Percentiles rank a stretch among this genome's conserved stretches.
These are phyloP conservation scores for Epicampocera succincta DNA, from an alignment of 2,888 invertebrate species.

Conservation along the genomic window DNA sequence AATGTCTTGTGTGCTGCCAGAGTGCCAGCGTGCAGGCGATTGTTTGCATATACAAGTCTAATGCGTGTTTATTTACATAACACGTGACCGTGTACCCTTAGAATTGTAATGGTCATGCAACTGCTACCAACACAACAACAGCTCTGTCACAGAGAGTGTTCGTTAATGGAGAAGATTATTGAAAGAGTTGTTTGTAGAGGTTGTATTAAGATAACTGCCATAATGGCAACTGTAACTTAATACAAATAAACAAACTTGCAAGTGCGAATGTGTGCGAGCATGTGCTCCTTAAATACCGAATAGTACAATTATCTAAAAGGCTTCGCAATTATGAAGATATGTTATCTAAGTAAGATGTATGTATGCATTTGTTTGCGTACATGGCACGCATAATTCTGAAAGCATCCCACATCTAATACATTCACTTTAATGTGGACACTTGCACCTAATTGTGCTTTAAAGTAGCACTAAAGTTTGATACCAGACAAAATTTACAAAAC, in stretches of 20 bases:
- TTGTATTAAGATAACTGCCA: slow-evolving; percentile 48
- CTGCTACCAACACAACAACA: neutral
- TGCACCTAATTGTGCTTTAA: neutral
- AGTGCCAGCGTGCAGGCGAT: neutral
- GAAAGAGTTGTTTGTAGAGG: slow-evolving; percentile 26
- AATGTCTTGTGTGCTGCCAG: neutral
- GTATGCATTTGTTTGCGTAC: neutral
- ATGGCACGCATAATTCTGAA: neutral
- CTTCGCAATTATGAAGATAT: slow-evolving; percentile 70
- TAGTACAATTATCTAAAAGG: slow-evolving; percentile 70
- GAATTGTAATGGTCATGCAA: slow-evolving; percentile 36
- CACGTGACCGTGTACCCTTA: slow-evolving; percentile 50
- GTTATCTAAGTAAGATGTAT: slow-evolving; percentile 46
- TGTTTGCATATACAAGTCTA: neutral
- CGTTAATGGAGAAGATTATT: slow-evolving; percentile 37
- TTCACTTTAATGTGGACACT: neutral
- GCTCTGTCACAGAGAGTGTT: slow-evolving; percentile 9
- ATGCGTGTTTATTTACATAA: slow-evolving; percentile 35
- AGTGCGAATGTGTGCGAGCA: neutral
- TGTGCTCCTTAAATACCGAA: slow-evolving; percentile 52
- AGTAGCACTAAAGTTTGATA: neutral
- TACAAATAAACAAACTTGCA: neutral
- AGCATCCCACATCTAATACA: neutral
- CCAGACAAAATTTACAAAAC: too few relatives aligned
- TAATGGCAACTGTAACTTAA: slow-evolving; percentile 13